Evolutionary conservation across 2,797 vertebrate genomes (phyloP).

Genomic region (Falco berigora): DNA sequence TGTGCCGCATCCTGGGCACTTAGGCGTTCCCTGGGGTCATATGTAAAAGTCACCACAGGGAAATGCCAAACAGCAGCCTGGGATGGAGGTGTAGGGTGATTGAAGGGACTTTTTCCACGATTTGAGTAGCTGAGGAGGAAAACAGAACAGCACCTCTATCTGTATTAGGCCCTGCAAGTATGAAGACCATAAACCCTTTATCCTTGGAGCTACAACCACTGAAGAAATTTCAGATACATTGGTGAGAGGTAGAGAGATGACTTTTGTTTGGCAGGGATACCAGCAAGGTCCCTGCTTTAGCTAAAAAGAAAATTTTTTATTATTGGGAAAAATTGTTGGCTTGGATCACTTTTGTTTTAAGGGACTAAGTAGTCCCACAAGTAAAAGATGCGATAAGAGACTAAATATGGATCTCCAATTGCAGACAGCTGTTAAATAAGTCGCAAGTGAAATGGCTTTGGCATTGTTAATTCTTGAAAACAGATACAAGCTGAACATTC

Average conservation of each 20-base stretch:
- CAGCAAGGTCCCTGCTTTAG: neutral
- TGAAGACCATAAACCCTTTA: neutral
- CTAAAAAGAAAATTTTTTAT: neutral
- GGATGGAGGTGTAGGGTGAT: neutral
- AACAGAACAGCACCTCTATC: neutral
- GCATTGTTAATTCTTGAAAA: slow-evolving; percentile 60
- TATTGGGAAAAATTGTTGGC: neutral
- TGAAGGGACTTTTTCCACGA: neutral
- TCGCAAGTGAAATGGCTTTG: slow-evolving; percentile 65
- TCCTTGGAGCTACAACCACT: neutral
- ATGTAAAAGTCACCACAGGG: neutral
- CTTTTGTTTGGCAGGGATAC: neutral
- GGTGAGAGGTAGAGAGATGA: neutral
- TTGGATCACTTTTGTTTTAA: slow-evolving; percentile 6
- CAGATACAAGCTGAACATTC: slow-evolving; percentile 61
- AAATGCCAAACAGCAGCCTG: neutral
- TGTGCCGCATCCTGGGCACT: neutral
- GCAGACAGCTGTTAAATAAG: slow-evolving; percentile 66
- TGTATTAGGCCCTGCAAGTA: neutral
- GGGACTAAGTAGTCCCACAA: slow-evolving; percentile 13
- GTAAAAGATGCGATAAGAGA: slow-evolving; percentile 59
- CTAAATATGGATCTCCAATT: slow-evolving; percentile 58
- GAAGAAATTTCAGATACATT: neutral
- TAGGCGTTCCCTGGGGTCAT: neutral
- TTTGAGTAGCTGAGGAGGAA: neutral